Base-by-base conservation (phyloP, 92 coral and sea anemone genomes). In the Phenganax marumi region DNA sequence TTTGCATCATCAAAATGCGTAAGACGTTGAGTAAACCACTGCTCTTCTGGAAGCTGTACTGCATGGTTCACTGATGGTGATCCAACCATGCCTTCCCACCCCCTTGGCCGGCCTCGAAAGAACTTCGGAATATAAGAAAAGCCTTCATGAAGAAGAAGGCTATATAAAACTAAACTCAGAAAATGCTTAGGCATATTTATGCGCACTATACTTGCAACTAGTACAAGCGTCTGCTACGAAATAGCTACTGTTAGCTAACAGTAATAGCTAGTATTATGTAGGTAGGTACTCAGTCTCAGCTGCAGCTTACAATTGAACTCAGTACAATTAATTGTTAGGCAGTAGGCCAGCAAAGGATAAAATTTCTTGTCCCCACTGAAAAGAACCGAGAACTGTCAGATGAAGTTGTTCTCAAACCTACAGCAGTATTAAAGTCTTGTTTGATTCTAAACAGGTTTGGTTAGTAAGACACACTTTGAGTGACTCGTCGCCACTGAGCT, bases 1-100 rank as follows among this genome's bases (percentile, higher is more conserved):
- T 95, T 90, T 0, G 98, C 91, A 64, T 95, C 98, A 48, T 95
- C 93, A 79, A 90, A 95, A 69, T 95, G 98, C 49, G 89, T 91
- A 8, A 95, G 89, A 55, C 96, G 73, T 86, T 95, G 98, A 11
- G 87, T 95, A 55, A 92, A 95, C 98, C 98, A 95, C 62, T 90
- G 86, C 17, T 86, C 98, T 75, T 80, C 62, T 11, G 98, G 98
- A 3, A 90, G 81, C 70, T 91, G 69, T 19, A 77, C 82, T 3
- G 79, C 81, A 71, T 73, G 76, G 56, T 87, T 76, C 11, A 85
- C 73, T n/a, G 66, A 52, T 33, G 98, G 97, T 23, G 97, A 79
- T 46, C 71, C 85, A 7, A 95, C 85, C 88, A 95, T 88, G 12
- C 98, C 98, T 0, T 80, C 86, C 47, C 81, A 76, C 39, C 97